Conservation (phyloP, 2,797 vertebrate species). For the Valencia hispanica region DNA sequence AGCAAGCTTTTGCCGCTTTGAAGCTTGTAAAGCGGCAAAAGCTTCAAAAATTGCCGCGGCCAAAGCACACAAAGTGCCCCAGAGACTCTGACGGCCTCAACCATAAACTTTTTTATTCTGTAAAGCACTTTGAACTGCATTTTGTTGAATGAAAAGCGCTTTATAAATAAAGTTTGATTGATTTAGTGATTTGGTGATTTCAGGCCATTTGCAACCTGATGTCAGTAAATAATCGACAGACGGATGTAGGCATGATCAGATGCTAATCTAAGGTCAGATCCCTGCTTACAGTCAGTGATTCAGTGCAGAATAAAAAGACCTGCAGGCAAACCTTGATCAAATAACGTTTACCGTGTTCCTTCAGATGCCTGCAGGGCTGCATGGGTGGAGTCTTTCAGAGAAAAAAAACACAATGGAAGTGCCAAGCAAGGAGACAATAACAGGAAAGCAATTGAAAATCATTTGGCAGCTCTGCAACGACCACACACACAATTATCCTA, state of each 20-base stretch:
- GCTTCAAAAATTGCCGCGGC: no score
- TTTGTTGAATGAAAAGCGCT: no score
- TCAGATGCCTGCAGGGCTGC: constrained; percentile 19
- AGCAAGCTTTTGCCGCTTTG: no score
- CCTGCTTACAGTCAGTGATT: not conserved
- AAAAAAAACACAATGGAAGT: constrained; percentile 36
- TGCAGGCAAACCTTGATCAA: constrained; percentile 5
- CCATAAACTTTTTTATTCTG: no score
- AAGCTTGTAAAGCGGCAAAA: no score
- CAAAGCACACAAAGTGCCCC: no score
- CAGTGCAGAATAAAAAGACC: not conserved
- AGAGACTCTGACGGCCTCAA: no score
- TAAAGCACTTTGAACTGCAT: no score
- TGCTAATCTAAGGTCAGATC: not conserved
- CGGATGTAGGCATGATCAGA: not conserved
- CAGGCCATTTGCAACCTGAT: not conserved
- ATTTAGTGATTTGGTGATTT: not conserved
- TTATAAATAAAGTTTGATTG: no score
- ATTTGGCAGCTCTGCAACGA: constrained; percentile 23
- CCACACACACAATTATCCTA: constrained; percentile 25
- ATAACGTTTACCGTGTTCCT: constrained; percentile 17
- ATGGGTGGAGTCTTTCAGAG: constrained; percentile 32
- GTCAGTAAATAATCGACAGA: not conserved
- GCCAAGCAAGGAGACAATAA: constrained; percentile 44
- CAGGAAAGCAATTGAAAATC: constrained; percentile 59